Evolutionary conservation across 2,888 invertebrate species (phyloP).

Genomic region (Proisotoma minuta): DNA sequence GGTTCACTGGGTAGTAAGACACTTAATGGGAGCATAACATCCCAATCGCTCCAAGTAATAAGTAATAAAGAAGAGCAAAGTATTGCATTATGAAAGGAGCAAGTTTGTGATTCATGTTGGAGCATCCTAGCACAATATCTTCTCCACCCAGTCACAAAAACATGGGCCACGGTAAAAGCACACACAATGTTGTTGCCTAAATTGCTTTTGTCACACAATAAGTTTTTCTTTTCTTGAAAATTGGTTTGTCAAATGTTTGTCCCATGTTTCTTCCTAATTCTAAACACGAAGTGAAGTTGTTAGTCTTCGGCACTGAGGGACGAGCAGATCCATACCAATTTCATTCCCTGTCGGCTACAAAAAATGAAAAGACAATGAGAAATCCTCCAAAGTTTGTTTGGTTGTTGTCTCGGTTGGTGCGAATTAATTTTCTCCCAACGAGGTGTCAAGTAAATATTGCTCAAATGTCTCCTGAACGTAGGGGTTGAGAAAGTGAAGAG

Average conservation of each 20-base stretch:
- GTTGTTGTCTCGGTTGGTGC: too few relatives aligned
- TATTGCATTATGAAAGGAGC: conserved; percentile 7
- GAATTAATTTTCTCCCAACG: conserved; percentile 43
- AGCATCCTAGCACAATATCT: too few relatives aligned
- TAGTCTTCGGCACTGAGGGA: not conserved
- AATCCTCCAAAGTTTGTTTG: conserved; percentile 5
- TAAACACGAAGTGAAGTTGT: conserved; percentile 2
- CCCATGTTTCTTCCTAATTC: not conserved
- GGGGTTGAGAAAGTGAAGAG: conserved; percentile 21
- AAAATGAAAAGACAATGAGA: conserved; percentile 6
- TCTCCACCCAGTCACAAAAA: too few relatives aligned
- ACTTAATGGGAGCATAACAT: conserved; percentile 17
- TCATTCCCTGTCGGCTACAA: not conserved
- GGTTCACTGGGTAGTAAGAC: conserved; percentile 9
- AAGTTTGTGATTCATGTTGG: conserved; percentile 15
- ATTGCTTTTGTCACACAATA: conserved; percentile 45
- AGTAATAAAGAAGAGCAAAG: conserved; percentile 41
- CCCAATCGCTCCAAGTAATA: conserved; percentile 32
- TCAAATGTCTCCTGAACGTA: conserved; percentile 24
- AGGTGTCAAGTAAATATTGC: conserved; percentile 1
- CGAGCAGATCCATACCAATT: conserved; percentile 4
- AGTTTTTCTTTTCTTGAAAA: conserved; percentile 40
- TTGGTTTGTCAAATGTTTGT: conserved; percentile 42
- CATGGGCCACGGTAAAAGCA: conserved; percentile 16
- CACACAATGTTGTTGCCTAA: conserved; percentile 38